Evolutionary conservation across 2,113 vertebrate species (phyloP).

Genomic region (Cyprinodon variegatus): DNA sequence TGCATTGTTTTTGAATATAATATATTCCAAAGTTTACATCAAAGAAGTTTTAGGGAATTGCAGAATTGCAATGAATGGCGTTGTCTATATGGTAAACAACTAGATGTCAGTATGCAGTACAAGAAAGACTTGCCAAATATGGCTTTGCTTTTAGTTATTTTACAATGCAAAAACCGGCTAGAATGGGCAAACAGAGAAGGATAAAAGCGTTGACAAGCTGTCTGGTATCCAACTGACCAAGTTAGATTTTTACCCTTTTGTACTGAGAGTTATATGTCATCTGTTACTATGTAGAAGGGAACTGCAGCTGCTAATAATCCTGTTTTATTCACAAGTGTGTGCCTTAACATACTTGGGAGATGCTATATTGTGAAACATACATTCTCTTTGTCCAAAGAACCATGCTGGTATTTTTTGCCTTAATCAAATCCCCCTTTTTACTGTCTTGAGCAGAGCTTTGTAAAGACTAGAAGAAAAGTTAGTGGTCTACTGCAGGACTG

Average conservation of each 20-base stretch:
- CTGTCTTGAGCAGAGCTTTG: not conserved
- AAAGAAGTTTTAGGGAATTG: not conserved
- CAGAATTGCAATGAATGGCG: not conserved
- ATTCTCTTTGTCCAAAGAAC: not conserved
- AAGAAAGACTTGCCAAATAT: too few species aligned
- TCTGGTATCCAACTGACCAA: too few species aligned
- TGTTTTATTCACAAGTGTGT: not conserved
- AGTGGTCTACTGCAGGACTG: not conserved
- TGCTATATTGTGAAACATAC: not conserved
- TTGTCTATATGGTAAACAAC: not conserved
- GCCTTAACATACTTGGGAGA: not conserved
- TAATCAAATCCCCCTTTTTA: not conserved
- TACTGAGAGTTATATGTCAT: too few species aligned
- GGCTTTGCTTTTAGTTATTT: too few species aligned
- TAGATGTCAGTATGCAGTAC: too few species aligned
- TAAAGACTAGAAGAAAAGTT: constrained; percentile 14
- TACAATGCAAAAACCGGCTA: too few species aligned
- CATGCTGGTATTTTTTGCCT: not conserved
- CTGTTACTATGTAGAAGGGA: too few species aligned
- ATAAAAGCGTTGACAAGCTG: too few species aligned
- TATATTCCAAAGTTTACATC: not conserved
- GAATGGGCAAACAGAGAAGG: too few species aligned
- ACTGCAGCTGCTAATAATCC: too few species aligned
- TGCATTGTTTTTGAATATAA: not conserved
- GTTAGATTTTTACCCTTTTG: too few species aligned